Conservation (phyloP, 1,140 invertebrate genomes). For the Ganaspis sp. region DNA sequence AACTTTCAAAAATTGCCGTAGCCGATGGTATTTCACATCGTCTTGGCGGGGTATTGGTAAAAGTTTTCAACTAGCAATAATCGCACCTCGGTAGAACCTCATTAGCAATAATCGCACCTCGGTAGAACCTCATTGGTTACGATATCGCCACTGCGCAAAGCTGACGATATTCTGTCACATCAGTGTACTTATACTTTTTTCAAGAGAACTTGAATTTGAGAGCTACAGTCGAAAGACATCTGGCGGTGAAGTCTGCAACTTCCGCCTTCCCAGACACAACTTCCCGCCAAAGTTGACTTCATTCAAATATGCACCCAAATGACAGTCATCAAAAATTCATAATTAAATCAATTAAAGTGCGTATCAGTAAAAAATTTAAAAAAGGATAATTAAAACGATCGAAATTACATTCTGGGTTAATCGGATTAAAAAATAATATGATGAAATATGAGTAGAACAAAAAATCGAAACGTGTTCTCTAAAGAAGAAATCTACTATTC, state of each 20-base stretch:
- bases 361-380: too few relatives aligned
- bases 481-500: too few relatives aligned
- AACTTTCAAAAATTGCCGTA: constrained; percentile 87
- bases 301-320: neutral
- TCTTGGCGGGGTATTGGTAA: constrained; percentile 96
- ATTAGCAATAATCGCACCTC: constrained; percentile 94
- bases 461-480: too few relatives aligned
- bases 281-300: neutral
- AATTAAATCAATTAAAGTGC: too few relatives aligned
- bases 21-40: constrained; percentile 93
- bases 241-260: constrained; percentile 39
- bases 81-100: constrained; percentile 90
- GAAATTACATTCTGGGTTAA: too few relatives aligned
- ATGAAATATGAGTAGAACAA: too few relatives aligned
- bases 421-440: too few relatives aligned
- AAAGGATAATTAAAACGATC: too few relatives aligned
- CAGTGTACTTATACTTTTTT: constrained; percentile 38
- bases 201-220: constrained; percentile 35
- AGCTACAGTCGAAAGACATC: constrained; percentile 38
- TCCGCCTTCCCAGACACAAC: too few relatives aligned
- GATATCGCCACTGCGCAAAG: constrained; percentile 88
- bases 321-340: neutral
- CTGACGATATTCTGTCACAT: constrained; percentile 61
- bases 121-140: constrained; percentile 91
- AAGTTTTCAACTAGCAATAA: constrained; percentile 94